Evolutionary conservation across 2,113 vertebrate species (phyloP), one percentile per base, ranked within the genome.

Genomic region (Austrofundulus limnaeus): DNA sequence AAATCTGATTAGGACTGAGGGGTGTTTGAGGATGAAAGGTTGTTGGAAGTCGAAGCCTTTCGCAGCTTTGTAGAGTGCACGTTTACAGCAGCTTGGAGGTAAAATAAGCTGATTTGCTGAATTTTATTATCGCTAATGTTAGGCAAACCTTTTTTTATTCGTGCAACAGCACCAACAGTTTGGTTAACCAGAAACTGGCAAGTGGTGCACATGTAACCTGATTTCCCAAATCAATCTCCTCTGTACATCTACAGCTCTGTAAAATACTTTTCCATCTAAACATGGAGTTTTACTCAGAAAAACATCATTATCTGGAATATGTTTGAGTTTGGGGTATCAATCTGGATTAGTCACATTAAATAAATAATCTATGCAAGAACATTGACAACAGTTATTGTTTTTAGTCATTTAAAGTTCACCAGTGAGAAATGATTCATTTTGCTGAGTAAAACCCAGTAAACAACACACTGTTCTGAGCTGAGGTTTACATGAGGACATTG

Each of bases 401-500:
- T 16, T 28, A 37, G 42, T 48, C 38, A 74, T 66, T 24, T 1
- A 8, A 11, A 15, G 31, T 28, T 57, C 19, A 21, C 41, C 8
- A 63, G 14, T 48, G 43, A 34, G 7, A 39, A 17, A 21, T 53
- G 61, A 45, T 62, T 71, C 56, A 2, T 31, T 11, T 17, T 15
- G n/a, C 57, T 39, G 77, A 83, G 86, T 56, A 59, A 79, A 87
- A 31, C 85, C 79, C 75, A 75, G 79, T 81, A 64, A 73, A 81
- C 59, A 66, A 53, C 61, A 55, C 0, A 10, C 24, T 53, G 57
- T 11, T 61, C 47, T 23, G 34, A 11, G 60, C 39, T 23, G 39
- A 42, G 52, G 7, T 83, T 94, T 89, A 97, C 95, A 98, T 97
- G 73, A 98, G 93, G 87, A 97, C 95, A 68, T 96, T 95, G 86